These are phyloP conservation scores for Pheosia gnoma DNA, from an alignment of 2,888 invertebrate genomes.

Conservation along the genomic window DNA sequence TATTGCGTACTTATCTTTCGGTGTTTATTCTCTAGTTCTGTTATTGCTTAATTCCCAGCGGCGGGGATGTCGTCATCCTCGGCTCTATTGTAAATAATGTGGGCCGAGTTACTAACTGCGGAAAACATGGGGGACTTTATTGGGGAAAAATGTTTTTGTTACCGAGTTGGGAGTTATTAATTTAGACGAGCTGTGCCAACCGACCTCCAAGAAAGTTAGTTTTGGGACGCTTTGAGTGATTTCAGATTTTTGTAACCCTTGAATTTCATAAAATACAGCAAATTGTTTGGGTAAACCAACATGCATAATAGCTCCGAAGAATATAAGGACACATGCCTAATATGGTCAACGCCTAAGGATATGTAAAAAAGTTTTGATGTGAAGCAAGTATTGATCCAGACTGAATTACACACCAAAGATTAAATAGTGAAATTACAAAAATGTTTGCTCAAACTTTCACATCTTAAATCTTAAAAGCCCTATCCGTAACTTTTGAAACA, in stretches of 20 bases:
- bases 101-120: slow-evolving; percentile 28
- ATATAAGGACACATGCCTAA: neutral
- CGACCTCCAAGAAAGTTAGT: neutral
- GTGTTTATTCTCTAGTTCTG: slow-evolving; percentile 62
- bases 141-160: slow-evolving; percentile 10
- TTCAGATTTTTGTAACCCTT: neutral
- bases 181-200: neutral
- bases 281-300: neutral
- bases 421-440: neutral
- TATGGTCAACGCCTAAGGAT: neutral
- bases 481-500: neutral
- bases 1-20: slow-evolving; percentile 65
- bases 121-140: slow-evolving; percentile 13
- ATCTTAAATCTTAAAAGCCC: neutral
- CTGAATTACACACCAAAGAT: neutral
- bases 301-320: no score
- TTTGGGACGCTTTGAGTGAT: neutral
- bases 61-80: slow-evolving; percentile 43
- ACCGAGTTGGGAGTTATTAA: slow-evolving; percentile 6
- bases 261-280: neutral
- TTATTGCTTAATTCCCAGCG: slow-evolving; percentile 63
- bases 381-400: no score
- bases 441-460: neutral
- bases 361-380: no score
- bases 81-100: slow-evolving; percentile 38